Conservation (phyloP, 2,888 invertebrate species). For the Drosophila austrosaltans region DNA sequence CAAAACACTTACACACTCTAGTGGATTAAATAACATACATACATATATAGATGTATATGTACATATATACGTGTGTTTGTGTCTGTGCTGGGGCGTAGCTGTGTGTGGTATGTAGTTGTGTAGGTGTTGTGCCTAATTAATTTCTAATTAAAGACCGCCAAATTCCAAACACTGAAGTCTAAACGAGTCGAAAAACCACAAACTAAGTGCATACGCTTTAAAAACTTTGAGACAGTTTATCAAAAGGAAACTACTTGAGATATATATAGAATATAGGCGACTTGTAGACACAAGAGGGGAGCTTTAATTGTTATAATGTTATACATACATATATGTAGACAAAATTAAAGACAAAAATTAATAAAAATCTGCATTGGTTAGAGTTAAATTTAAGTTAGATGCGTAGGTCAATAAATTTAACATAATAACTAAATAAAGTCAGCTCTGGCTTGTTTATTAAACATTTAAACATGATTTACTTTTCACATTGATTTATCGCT, state of each 20-base stretch:
- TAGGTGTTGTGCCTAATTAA: slow-evolving; percentile 24
- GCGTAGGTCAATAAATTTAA: too few species aligned
- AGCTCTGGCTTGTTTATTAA: too few species aligned
- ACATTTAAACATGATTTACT: too few species aligned
- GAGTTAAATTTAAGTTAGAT: too few species aligned
- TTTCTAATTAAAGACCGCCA: slow-evolving; percentile 25
- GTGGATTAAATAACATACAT: background rate
- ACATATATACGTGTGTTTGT: background rate
- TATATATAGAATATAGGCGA: background rate
- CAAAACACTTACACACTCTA: background rate
- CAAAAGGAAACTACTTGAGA: background rate
- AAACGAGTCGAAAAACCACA: background rate
- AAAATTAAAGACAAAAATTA: background rate
- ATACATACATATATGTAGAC: too few species aligned
- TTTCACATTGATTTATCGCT: too few species aligned
- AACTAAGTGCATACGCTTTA: background rate
- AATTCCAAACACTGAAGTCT: slow-evolving; percentile 1
- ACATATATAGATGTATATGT: background rate
- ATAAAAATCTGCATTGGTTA: too few species aligned
- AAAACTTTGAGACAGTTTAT: background rate
- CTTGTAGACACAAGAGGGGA: background rate
- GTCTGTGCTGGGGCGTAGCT: background rate
- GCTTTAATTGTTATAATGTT: background rate
- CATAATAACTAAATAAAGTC: too few species aligned
- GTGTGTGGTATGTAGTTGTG: background rate